A percentile compares a stretch with the other conserved stretches of the same genome.
Conservation (phyloP, 2,797 vertebrate species). For the Macrochelys suwanniensis region DNA sequence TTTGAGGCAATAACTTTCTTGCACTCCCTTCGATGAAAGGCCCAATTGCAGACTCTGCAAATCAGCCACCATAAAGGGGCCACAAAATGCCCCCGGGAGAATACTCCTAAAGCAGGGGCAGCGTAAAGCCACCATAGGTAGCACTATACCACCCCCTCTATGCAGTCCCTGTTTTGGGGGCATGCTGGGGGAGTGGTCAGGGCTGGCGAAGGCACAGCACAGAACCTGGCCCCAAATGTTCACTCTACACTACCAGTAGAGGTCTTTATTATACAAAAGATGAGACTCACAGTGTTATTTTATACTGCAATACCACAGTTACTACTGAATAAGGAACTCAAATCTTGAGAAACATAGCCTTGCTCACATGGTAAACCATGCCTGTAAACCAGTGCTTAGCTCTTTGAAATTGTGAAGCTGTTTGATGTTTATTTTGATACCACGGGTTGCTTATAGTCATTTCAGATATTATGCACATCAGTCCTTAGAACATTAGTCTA, state of each 20-base stretch:
- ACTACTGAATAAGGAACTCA: background rate
- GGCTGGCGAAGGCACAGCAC: background rate
- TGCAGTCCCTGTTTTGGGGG: background rate
- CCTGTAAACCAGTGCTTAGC: background rate
- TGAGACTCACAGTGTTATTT: background rate
- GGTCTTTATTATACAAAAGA: background rate
- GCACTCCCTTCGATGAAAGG: fast-evolving
- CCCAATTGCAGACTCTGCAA: background rate
- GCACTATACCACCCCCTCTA: fast-evolving
- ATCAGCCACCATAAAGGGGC: background rate
- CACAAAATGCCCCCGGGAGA: fast-evolving
- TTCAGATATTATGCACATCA: background rate
- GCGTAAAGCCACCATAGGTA: background rate
- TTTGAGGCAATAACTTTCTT: background rate
- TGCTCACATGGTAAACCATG: background rate
- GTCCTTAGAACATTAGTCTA: background rate
- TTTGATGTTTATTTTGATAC: constrained; percentile 9
- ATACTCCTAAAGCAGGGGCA: fast-evolving
- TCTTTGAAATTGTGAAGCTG: background rate
- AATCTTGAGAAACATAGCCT: background rate
- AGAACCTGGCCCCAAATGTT: fast-evolving
- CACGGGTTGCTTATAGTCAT: background rate
- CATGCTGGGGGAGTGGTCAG: fast-evolving
- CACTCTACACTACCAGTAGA: background rate
- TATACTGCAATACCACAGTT: background rate